These are phyloP conservation scores for Ahaetulla prasina DNA, from an alignment of 2,113 vertebrate genomes.

Conservation along the genomic window DNA sequence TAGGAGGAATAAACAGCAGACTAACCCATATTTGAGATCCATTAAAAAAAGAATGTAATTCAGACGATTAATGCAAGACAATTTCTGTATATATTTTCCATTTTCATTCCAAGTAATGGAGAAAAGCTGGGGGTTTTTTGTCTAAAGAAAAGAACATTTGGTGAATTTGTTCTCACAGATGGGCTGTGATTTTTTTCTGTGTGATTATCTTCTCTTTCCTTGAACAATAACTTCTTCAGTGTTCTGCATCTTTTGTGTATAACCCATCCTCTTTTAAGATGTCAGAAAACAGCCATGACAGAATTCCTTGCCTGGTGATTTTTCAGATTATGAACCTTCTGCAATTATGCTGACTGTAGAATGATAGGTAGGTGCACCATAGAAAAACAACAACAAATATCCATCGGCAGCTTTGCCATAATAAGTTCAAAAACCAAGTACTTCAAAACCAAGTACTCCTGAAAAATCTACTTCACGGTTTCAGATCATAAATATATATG, in stretches of 20 bases:
- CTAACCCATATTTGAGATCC: neutral
- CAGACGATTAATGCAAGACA: neutral
- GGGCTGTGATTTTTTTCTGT: neutral
- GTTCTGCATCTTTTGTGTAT: neutral
- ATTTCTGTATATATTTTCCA: neutral
- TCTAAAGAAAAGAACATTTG: neutral
- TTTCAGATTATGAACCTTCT: neutral
- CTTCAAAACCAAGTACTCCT: no score
- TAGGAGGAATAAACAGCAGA: neutral
- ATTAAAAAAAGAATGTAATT: neutral
- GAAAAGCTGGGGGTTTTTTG: neutral
- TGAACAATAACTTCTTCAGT: neutral
- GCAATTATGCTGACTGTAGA: neutral
- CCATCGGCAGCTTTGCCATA: neutral
- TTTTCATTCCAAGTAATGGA: neutral
- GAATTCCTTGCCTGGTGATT: neutral
- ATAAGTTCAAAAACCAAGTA: neutral
- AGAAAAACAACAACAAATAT: neutral
- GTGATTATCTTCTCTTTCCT: neutral
- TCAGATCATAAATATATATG: no score
- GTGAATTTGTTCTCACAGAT: neutral
- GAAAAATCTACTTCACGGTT: no score
- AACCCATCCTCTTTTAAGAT: neutral
- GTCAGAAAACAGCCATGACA: neutral
- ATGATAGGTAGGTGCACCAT: neutral